These are phyloP conservation scores for Apeltes quadracus DNA, from an alignment of 2,113 vertebrate genomes.

Conservation along the genomic window DNA sequence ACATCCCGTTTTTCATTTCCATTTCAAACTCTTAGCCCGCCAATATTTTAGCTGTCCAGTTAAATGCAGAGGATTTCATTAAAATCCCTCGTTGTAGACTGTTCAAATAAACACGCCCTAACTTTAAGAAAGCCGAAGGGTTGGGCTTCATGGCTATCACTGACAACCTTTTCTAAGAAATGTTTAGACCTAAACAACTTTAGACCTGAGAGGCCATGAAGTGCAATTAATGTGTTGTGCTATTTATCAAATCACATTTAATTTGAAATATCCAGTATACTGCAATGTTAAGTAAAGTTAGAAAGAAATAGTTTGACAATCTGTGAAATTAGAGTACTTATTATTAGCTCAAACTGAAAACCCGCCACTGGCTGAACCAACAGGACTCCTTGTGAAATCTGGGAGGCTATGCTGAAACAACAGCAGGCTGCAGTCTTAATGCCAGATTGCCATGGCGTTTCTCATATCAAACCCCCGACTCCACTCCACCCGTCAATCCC, in stretches of 20 bases:
- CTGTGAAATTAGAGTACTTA: background rate
- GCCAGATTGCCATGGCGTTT: slow-evolving; percentile 74
- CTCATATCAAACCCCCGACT: slow-evolving; percentile 33
- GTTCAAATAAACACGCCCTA: background rate
- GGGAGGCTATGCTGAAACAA: slow-evolving; percentile 41
- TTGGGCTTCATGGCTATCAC: background rate
- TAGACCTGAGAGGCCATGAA: background rate
- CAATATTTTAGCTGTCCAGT: background rate
- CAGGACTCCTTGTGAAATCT: slow-evolving; percentile 31
- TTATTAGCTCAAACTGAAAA: background rate
- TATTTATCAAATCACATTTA: background rate
- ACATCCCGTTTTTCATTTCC: background rate
- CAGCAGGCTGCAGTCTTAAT: slow-evolving; percentile 53
- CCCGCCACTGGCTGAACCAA: slow-evolving; percentile 18
- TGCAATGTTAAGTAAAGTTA: background rate
- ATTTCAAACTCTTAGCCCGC: background rate
- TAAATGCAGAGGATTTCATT: background rate
- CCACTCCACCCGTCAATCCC: slow-evolving; percentile 26
- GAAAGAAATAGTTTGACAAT: background rate
- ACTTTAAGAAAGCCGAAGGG: background rate
- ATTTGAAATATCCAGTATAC: background rate
- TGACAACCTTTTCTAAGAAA: background rate
- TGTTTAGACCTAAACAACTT: background rate
- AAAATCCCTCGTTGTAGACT: background rate
- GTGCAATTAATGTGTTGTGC: background rate